Conservation (phyloP, 2,888 invertebrate species). For the Sarcophaga rosellei region DNA sequence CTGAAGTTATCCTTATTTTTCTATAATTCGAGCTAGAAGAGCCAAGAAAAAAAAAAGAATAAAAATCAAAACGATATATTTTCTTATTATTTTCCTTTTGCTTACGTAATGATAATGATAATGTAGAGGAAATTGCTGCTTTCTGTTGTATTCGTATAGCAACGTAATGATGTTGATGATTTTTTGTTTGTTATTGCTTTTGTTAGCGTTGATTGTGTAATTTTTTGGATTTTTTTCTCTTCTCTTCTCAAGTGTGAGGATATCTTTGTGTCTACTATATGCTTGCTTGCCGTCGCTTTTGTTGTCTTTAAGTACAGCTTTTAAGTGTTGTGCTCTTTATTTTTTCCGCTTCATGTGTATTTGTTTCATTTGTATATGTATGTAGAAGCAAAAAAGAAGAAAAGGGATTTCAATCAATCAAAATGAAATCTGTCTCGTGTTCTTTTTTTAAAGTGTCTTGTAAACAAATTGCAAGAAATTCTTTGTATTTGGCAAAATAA, state of each 20-base stretch:
- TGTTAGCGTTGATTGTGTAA: not conserved
- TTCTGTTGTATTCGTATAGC: slow-evolving; percentile 24
- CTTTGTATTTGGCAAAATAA: not conserved
- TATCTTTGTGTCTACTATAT: slow-evolving; percentile 10
- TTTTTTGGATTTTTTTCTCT: not conserved
- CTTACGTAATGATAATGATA: slow-evolving; percentile 54
- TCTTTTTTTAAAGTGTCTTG: not conserved
- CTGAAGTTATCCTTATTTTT: not conserved
- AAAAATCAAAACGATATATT: not conserved
- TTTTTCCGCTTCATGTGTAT: not conserved
- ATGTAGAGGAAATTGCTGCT: slow-evolving; percentile 65
- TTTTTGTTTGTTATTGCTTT: not conserved
- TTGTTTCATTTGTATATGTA: not conserved
- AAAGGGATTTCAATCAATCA: slow-evolving; percentile 1
- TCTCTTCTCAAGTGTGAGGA: not conserved
- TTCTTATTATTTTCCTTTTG: not conserved
- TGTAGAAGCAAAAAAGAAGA: not conserved
- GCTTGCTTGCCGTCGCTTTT: slow-evolving; percentile 2
- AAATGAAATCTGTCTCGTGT: not conserved
- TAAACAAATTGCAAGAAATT: not conserved
- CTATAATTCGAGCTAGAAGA: not conserved
- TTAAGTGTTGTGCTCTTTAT: slow-evolving; percentile 9
- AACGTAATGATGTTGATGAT: slow-evolving; percentile 53
- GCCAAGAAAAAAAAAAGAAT: not conserved
- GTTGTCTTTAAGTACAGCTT: slow-evolving; percentile 15